Percentiles rank a stretch among this genome's conserved stretches.
phyloP scores from a whole-genome alignment of 2,113 vertebrate genomes.

The Tyto alba region DNA sequence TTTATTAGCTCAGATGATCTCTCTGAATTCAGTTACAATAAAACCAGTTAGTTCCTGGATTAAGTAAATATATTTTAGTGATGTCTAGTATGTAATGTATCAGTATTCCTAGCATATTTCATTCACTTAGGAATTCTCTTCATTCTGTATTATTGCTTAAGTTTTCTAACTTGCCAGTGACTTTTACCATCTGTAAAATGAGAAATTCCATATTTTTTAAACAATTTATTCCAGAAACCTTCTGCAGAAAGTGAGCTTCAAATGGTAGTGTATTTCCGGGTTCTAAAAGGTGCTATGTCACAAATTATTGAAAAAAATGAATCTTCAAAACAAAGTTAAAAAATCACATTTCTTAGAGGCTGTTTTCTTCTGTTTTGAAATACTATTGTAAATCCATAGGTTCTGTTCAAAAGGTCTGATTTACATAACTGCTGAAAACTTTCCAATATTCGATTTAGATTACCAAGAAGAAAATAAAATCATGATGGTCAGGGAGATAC shows the following conservation, averaged over 20 bases:
- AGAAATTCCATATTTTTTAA: not conserved
- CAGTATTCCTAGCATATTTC: not conserved
- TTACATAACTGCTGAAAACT: not conserved
- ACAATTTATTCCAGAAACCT: not conserved
- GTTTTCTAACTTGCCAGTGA: not conserved
- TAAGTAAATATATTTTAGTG: not conserved
- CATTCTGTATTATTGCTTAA: not conserved
- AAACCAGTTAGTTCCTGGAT: not conserved
- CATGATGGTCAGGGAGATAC: not conserved
- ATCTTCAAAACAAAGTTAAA: not conserved
- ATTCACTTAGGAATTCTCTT: not conserved
- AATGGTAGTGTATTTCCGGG: not conserved
- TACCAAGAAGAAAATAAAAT: not conserved
- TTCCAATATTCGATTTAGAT: not conserved
- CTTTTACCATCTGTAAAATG: not conserved
- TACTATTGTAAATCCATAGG: not conserved
- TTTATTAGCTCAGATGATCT: not conserved
- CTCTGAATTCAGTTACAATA: not conserved
- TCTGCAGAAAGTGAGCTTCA: not conserved
- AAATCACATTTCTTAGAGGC: not conserved
- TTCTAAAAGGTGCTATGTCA: not conserved
- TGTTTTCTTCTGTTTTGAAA: not conserved
- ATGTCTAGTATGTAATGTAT: not conserved
- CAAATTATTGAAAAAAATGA: not conserved
- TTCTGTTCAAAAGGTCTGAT: not conserved